Base-by-base conservation (phyloP, 2,797 vertebrate species). In the Silurus lanzhouensis region DNA sequence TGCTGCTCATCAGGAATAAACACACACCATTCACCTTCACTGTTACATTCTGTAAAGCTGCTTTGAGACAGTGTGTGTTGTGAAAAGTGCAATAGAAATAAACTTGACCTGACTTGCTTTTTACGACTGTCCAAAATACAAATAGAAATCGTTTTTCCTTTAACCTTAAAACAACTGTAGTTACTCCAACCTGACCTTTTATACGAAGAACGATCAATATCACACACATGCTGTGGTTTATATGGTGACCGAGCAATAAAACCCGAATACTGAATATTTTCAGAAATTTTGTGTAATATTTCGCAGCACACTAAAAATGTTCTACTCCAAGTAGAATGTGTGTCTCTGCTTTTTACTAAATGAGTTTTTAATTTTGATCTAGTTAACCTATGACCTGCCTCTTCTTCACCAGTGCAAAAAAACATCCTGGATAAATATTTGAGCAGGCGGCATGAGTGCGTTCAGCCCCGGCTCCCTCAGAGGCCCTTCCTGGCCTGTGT, bases 391-490 rank as follows among this genome's bases (percentile, higher is more conserved):
- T 79, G 88, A 90, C 90, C 90, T 89, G 83, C 77, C 84, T 88
- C 82, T 84, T 88, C 87, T 83, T 90, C 82, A 83, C 88, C 57
- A 63, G 81, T 14, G 70, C 80, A 90, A 89, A 90, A 87, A 88
- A 91, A 91, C 90, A 92, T 90, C 90, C 91, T 90, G 90, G 88
- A 90, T 91, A 91, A 92, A 91, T 91, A 92, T 91, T 91, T 91
- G 90, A 91, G 89, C 87, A 88, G 82, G 86, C 89, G 71, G 76
- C 85, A 82, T 55, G 87, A 88, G 87, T 31, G 74, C 67, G 72
- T 87, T 71, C 78, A 80, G 87, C 87, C 86, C 78, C 74, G 57
- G 86, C 82, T 85, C 87, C 83, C 87, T 89, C 82, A 70, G 87
- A 90, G 87, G 88, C 88, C 87, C 90, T 91, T 89, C 89, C 89